Evolutionary conservation across 2,888 invertebrate genomes (phyloP), one percentile per base, ranked within the genome.

Genomic region (Stenolophus ochropezus): DNA sequence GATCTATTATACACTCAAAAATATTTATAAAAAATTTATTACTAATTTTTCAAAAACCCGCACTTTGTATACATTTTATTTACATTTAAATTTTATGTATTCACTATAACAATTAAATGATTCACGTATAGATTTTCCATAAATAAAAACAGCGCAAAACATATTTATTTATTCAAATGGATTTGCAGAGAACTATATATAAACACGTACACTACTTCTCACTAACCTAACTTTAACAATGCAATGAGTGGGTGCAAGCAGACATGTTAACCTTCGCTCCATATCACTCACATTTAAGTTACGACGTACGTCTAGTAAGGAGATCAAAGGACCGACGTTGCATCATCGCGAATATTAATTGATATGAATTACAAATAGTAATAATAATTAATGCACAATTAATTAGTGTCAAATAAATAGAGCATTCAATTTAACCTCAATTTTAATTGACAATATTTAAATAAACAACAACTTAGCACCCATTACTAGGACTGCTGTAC

Each of bases 241-340:
- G 69, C 65, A 71, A 25, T 71, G 69, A 49, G 79, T 79, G 69
- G 79, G 79, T 25, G 79, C 27, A 69, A 53, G 79, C 27, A 79
- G 79, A 79, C 79, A 49, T 47, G 79, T 14, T 33, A 69, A 25
- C 79, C 79, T 79, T 79, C 71, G 69, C 18, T 27, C 2, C 11
- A 8, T 42, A 42, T 42, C 33, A 42, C 8, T 4, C 33, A 42
- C 33, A 42, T 42, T 4, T 18, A 11, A 78, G 42, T 25, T 61
- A 14, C 14, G 69, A 79, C 69, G 11, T 79, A 79, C 69, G 79
- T 69, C 65, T 27, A 51, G 21, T 18, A 33, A 56, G 61, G 33
- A 61, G 77, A 27, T 58, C 33, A 18, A 58, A 23, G 61, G n/a
- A 27, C 16, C n/a, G 27, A 25, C 16, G 27, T 79, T 79, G 33